phyloP scores from a whole-genome alignment of 2,113 vertebrate genomes.

The Baryphthengus martii region DNA sequence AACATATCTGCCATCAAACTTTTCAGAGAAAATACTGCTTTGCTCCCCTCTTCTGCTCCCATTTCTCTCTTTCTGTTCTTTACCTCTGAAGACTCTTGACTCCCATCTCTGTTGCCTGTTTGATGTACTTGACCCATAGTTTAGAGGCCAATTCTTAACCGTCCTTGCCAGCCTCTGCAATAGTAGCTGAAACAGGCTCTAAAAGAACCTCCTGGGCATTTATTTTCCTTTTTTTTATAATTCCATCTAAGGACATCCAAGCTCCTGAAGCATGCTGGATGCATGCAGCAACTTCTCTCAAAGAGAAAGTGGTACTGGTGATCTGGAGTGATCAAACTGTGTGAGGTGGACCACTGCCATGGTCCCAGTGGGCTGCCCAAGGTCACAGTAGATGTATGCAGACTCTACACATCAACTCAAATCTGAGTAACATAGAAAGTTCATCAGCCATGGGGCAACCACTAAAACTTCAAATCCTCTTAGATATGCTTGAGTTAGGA shows the following conservation, averaged over 20 bases:
- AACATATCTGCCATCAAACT: neutral
- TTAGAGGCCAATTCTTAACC: neutral
- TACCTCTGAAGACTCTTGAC: neutral
- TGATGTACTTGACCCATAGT: neutral
- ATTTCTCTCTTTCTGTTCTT: neutral
- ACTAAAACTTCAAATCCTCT: neutral
- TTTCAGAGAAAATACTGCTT: neutral
- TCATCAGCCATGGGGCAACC: neutral
- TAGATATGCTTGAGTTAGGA: neutral
- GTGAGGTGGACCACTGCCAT: neutral
- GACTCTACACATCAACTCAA: neutral
- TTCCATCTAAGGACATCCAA: neutral
- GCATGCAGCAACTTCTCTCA: neutral
- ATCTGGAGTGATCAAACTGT: neutral
- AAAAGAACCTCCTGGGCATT: neutral
- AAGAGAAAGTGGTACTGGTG: neutral
- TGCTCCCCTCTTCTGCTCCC: neutral
- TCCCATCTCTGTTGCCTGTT: neutral
- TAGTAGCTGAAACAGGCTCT: neutral
- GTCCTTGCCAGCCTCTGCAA: neutral
- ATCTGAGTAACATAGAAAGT: neutral
- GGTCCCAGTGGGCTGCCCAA: neutral
- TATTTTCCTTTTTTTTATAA: neutral
- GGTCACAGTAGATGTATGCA: neutral
- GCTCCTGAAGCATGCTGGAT: neutral